Evolutionary conservation across 1,140 invertebrate species (phyloP).

Genomic region (Propsilocerus akamusi): DNA sequence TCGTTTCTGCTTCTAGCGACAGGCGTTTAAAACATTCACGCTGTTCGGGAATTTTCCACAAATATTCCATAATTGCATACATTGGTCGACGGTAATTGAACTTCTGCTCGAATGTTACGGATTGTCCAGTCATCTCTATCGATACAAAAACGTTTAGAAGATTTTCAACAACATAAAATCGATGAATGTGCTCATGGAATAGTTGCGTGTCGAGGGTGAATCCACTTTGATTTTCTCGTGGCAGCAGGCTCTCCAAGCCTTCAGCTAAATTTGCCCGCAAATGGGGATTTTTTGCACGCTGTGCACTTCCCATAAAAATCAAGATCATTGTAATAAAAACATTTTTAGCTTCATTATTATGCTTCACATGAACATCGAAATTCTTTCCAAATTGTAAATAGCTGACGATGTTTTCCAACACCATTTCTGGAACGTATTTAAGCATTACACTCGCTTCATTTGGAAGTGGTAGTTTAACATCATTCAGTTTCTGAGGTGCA

Average conservation of each 20-base stretch:
- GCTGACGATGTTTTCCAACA: conserved; percentile 73
- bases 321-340: conserved; percentile 56
- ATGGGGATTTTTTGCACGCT: conserved; percentile 81
- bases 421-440: conserved; percentile 58
- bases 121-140: conserved; percentile 93
- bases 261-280: conserved; percentile 76
- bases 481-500: conserved; percentile 13
- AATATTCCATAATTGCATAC: conserved; percentile 83
- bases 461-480: conserved; percentile 14
- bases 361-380: conserved; percentile 35
- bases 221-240: conserved; percentile 34
- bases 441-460: conserved; percentile 14
- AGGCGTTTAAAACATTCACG: conserved; percentile 52
- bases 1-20: conserved; percentile 58
- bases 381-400: conserved; percentile 57
- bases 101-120: conserved; percentile 91
- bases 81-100: conserved; percentile 91
- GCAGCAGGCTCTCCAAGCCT: conserved; percentile 65
- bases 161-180: conserved; percentile 45
- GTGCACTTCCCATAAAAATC: conserved; percentile 55
- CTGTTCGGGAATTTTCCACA: conserved; percentile 70
- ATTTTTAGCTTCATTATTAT: conserved; percentile 22
- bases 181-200: conserved; percentile 58
- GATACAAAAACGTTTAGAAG: conserved; percentile 84
- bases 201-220: conserved; percentile 42